Percentiles rank a stretch among this genome's conserved stretches.
Conservation (phyloP, 1,140 invertebrate species). For the Temnothorax curvispinosus region DNA sequence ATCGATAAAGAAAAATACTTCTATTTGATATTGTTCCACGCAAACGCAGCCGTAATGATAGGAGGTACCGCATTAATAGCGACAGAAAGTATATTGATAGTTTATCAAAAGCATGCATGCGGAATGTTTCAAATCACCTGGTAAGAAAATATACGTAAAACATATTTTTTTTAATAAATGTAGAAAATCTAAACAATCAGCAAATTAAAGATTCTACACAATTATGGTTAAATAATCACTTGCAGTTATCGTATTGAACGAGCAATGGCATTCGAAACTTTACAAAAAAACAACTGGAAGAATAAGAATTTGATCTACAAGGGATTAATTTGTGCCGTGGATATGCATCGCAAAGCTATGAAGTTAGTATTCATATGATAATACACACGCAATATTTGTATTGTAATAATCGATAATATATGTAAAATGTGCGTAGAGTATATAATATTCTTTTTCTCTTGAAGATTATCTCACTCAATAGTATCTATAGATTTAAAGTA, state of each 20-base stretch:
- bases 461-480: not conserved
- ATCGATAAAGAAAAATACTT: too few relatives aligned
- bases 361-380: not conserved
- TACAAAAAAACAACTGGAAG: too few relatives aligned
- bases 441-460: not conserved
- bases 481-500: not conserved
- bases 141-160: too few relatives aligned
- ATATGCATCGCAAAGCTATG: slow-evolving; percentile 27
- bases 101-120: not conserved
- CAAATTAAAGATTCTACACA: too few relatives aligned
- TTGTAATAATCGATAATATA: not conserved
- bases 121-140: not conserved
- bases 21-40: not conserved
- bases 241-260: slow-evolving; percentile 19
- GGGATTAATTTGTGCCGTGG: not conserved
- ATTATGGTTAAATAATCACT: not conserved
- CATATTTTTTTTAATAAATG: too few relatives aligned
- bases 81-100: not conserved
- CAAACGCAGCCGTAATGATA: not conserved
- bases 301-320: not conserved
- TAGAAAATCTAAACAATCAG: not conserved
- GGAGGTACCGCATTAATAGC: not conserved
- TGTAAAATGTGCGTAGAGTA: not conserved
- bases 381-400: not conserved
- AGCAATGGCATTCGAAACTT: not conserved